Evolutionary conservation across 2,888 invertebrate genomes (phyloP), one percentile per base, ranked within the genome.

Genomic region (Anaspis maculata): DNA sequence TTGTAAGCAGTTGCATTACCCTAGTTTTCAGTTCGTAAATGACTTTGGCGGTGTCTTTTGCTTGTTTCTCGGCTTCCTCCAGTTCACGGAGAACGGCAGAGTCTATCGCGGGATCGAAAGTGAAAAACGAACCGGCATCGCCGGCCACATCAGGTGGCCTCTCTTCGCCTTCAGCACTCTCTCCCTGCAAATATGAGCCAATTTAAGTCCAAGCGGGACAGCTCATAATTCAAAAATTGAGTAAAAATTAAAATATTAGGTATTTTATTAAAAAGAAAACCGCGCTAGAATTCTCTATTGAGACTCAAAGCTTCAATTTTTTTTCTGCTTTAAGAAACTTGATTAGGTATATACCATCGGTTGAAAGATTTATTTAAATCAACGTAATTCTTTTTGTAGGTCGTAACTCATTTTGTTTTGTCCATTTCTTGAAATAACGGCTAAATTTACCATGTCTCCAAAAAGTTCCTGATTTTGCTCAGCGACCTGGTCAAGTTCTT

Each of bases 1-100:
- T 79, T 74, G 78, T 44, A 12, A 65, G 45, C 15, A 70, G 51
- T 42, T 61, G 57, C 2, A 52, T 55, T 5, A 69, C 64, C 30
- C 63, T 44, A 13, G 48, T 48, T 45, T 62, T 64, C n/a, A 72
- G 43, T 30, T 66, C 64, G 14, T 52, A 52, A 22, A 70, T 68
- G 15, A 69, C 58, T 36, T 57, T 54, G n/a, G 67, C 64, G 1
- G 71, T 70, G 34, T 66, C 65, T 42, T 60, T 62, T 3, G 67
- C 67, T 35, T 71, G 65, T 9, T 60, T 54, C 40, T 72, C 69
- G 3, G 70, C 69, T 26, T 64, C 64, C 40, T 64, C 67, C 26
- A 72, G 57, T 52, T 72, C 69, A 31, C 48, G 54, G 12, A 70
- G 42, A 1, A 71, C 59, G 3, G 52, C 53, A 3, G 49, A 41